Conservation (phyloP, 2,113 vertebrate species). For the Pica pica region DNA sequence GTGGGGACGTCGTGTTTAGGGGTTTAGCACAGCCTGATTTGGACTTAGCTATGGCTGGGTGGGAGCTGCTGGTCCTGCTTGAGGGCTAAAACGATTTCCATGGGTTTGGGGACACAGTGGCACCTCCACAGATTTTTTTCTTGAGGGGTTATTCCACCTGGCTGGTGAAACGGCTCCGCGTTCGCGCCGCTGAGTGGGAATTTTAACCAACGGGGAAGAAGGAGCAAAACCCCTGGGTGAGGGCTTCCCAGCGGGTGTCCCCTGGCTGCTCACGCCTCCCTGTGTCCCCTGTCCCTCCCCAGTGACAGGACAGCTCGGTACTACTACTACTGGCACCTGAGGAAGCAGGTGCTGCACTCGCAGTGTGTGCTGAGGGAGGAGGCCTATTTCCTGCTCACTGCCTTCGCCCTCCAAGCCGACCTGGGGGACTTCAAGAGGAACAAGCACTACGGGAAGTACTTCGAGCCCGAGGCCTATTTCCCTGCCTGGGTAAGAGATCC, state of each 20-base stretch:
- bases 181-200: background rate
- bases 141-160: accelerated
- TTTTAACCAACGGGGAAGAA: accelerated
- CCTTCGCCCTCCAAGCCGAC: conserved; percentile 95
- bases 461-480: conserved; percentile 95
- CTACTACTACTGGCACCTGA: conserved; percentile 98
- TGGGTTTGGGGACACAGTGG: background rate
- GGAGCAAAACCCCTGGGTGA: background rate
- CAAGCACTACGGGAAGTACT: conserved; percentile 96
- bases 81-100: accelerated
- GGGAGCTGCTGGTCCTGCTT: background rate
- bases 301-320: conserved; percentile 92
- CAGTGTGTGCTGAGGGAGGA: conserved; percentile 92
- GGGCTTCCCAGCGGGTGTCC: background rate
- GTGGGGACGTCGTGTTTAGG: accelerated
- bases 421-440: conserved; percentile 95
- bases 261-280: background rate
- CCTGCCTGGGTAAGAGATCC: conserved; percentile 82
- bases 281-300: background rate
- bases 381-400: conserved; percentile 95
- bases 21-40: background rate
- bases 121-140: background rate
- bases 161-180: accelerated
- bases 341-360: conserved; percentile 93
- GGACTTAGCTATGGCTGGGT: background rate